These are phyloP conservation scores for silkworm (Bombyx mori) DNA, from an alignment of 1,140 invertebrate species.

Conservation along the genomic window ASM3026992v2 NC_085129.1:2191001-2191500, in stretches of 20 bases:
- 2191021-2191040: no score
- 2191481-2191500: no score
- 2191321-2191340: background rate
- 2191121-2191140: background rate
- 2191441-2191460: no score
- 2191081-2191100: conserved; percentile 1
- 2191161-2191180: conserved; percentile 46
- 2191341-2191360: no score
- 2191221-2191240: conserved; percentile 48
- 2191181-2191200: conserved; percentile 32
- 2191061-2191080: no score
- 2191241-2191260: conserved; percentile 17
- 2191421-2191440: no score
- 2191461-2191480: no score
- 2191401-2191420: no score
- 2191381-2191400: no score
- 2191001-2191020: no score
- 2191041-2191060: no score
- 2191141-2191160: conserved; percentile 42
- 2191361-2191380: no score
- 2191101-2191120: conserved; percentile 16
- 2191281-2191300: background rate
- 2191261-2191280: conserved; percentile 5
- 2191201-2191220: conserved; percentile 32
- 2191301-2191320: background rate